Evolutionary conservation across 2,797 vertebrate species (phyloP).

Genomic region (Anabas testudineus): DNA sequence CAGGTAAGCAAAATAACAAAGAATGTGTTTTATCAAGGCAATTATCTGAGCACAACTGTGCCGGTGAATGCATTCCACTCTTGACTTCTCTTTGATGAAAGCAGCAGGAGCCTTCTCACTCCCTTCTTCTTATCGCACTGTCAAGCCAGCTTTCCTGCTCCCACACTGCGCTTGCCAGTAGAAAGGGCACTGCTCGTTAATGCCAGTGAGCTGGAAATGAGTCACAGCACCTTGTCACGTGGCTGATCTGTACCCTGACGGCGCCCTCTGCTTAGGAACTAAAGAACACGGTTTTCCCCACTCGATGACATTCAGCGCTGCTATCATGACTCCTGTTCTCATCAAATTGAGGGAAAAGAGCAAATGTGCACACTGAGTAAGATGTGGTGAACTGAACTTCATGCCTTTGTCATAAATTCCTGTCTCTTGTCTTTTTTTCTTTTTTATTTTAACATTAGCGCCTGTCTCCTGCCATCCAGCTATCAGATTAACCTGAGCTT

Average conservation of each 20-base stretch:
- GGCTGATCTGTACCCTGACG: constrained; percentile 60
- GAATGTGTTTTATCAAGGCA: constrained; percentile 62
- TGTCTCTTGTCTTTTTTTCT: neutral
- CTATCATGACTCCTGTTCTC: constrained; percentile 67
- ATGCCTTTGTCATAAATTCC: neutral
- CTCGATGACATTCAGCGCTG: constrained; percentile 71
- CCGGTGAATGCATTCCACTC: constrained; percentile 62
- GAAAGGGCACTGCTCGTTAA: constrained; percentile 82
- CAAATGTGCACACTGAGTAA: constrained; percentile 44
- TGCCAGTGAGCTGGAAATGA: constrained; percentile 80
- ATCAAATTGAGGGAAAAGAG: constrained; percentile 59
- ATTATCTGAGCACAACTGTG: constrained; percentile 62
- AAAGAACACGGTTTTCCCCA: constrained; percentile 63
- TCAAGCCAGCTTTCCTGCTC: constrained; percentile 72
- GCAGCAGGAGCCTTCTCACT: constrained; percentile 71
- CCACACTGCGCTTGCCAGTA: constrained; percentile 70
- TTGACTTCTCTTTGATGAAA: constrained; percentile 75
- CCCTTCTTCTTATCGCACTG: constrained; percentile 70
- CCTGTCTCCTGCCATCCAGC: neutral
- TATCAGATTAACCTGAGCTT: neutral
- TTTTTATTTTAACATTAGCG: neutral
- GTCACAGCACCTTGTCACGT: constrained; percentile 77
- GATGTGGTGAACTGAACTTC: constrained; percentile 29
- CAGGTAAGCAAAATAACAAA: constrained; percentile 70
- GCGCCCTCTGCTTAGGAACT: constrained; percentile 59